These are phyloP conservation scores for Pangasius macronema DNA, from an alignment of 2,797 vertebrate genomes.

Conservation along the genomic window DNA sequence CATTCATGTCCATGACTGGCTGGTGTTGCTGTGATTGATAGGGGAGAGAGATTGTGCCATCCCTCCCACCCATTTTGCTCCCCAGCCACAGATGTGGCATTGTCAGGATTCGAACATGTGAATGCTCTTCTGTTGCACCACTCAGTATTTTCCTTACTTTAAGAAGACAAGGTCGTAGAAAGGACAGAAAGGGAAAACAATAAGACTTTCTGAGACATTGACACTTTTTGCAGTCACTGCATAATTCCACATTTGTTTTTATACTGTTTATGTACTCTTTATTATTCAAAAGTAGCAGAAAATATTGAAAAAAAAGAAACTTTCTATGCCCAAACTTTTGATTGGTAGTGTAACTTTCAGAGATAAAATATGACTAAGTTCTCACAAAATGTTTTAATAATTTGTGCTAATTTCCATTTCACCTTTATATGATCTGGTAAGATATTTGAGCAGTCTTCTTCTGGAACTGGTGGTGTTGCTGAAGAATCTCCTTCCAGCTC, in stretches of 20 bases:
- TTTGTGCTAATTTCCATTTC: not conserved
- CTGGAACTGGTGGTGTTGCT: slow-evolving; percentile 20
- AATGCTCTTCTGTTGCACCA: too few relatives aligned
- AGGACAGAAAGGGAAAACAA: too few relatives aligned
- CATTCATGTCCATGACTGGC: too few relatives aligned
- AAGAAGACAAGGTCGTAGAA: too few relatives aligned
- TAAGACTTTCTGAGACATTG: too few relatives aligned
- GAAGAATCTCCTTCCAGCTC: slow-evolving; percentile 28
- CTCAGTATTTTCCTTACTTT: too few relatives aligned
- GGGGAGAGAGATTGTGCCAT: too few relatives aligned
- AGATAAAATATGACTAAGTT: not conserved
- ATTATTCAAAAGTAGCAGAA: not conserved
- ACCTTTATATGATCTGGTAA: slow-evolving; percentile 77
- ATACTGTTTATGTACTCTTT: not conserved
- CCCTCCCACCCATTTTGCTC: too few relatives aligned
- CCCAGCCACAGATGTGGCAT: too few relatives aligned
- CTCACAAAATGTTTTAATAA: not conserved
- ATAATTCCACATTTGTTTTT: not conserved
- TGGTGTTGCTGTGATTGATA: too few relatives aligned
- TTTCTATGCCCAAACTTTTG: not conserved
- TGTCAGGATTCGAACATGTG: too few relatives aligned
- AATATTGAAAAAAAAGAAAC: not conserved
- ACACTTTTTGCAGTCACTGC: not conserved
- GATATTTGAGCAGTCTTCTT: slow-evolving; percentile 18
- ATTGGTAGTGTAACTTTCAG: not conserved